These are phyloP conservation scores for Patella vulgata DNA, from an alignment of 1,140 invertebrate species.

Conservation along the genomic window DNA sequence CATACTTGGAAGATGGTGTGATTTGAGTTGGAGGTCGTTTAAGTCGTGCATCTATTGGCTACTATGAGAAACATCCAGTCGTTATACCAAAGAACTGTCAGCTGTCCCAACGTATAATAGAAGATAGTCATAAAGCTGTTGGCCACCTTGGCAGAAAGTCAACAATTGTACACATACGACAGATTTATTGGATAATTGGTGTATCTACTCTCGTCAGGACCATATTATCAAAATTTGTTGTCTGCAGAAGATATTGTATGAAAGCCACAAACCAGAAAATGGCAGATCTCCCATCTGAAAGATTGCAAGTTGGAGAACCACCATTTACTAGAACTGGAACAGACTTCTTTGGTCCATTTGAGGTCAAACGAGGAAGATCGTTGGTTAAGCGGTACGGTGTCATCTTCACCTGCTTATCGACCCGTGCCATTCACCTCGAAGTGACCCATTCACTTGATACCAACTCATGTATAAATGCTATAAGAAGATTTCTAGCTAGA, in stretches of 20 bases:
- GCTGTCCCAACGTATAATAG: slow-evolving; percentile 10
- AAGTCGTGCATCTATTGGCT: background rate
- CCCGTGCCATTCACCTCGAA: slow-evolving; percentile 44
- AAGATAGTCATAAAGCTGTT: slow-evolving; percentile 6
- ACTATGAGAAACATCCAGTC: slow-evolving; percentile 26
- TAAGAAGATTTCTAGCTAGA: slow-evolving; percentile 30
- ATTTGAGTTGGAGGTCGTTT: slow-evolving; percentile 26
- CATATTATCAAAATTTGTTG: slow-evolving; percentile 10
- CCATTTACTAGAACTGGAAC: slow-evolving; percentile 45
- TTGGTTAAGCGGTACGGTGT: slow-evolving; percentile 40
- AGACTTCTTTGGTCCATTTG: slow-evolving; percentile 51
- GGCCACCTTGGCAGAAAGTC: slow-evolving; percentile 18
- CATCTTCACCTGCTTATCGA: slow-evolving; percentile 41
- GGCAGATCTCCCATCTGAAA: slow-evolving; percentile 25
- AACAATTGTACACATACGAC: background rate
- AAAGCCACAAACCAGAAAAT: slow-evolving; percentile 24
- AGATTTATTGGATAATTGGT: slow-evolving; percentile 18
- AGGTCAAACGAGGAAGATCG: slow-evolving; percentile 22
- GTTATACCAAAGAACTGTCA: slow-evolving; percentile 16
- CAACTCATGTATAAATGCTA: slow-evolving; percentile 27
- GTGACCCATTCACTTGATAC: slow-evolving; percentile 22
- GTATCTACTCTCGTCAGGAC: slow-evolving; percentile 1
- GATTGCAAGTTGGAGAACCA: slow-evolving; percentile 21
- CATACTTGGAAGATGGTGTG: slow-evolving; percentile 15
- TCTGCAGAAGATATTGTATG: background rate